Conservation (phyloP, 2,113 vertebrate genomes). For the Atractosteus spatula region DNA sequence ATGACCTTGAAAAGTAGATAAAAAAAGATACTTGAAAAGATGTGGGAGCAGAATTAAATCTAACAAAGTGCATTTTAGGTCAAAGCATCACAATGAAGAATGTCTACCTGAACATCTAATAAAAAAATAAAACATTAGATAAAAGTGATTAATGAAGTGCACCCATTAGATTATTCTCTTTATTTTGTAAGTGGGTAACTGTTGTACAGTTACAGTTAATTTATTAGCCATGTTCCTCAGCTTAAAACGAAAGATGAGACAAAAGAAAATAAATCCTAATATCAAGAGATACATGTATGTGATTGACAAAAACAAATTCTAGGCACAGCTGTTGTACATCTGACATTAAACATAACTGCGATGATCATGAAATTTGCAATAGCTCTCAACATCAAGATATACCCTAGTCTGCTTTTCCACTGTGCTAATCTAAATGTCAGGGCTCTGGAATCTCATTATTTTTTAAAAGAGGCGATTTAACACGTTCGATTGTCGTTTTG, state of each 20-base stretch:
- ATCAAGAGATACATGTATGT: conserved; percentile 11
- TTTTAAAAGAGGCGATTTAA: too few species aligned
- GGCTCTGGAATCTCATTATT: too few species aligned
- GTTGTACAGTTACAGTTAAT: conserved; percentile 5
- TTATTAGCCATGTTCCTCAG: conserved; percentile 16
- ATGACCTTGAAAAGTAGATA: background rate
- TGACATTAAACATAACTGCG: background rate
- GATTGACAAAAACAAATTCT: background rate
- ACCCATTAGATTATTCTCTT: conserved; percentile 17
- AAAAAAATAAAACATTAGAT: background rate
- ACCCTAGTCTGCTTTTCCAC: too few species aligned
- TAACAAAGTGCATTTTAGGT: too few species aligned
- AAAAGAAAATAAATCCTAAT: conserved; percentile 15
- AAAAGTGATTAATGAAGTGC: background rate
- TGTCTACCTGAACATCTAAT: too few species aligned
- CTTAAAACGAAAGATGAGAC: conserved; percentile 12
- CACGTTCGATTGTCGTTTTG: too few species aligned
- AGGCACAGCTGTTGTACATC: background rate
- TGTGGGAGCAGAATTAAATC: too few species aligned
- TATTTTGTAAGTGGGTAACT: conserved; percentile 11
- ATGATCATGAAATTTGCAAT: background rate
- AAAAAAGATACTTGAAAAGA: too few species aligned
- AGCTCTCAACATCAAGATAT: background rate
- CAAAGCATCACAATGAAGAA: too few species aligned
- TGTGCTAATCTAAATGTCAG: too few species aligned